Conservation (phyloP, 2,797 vertebrate genomes). For the Poliocrania exsul region DNA sequence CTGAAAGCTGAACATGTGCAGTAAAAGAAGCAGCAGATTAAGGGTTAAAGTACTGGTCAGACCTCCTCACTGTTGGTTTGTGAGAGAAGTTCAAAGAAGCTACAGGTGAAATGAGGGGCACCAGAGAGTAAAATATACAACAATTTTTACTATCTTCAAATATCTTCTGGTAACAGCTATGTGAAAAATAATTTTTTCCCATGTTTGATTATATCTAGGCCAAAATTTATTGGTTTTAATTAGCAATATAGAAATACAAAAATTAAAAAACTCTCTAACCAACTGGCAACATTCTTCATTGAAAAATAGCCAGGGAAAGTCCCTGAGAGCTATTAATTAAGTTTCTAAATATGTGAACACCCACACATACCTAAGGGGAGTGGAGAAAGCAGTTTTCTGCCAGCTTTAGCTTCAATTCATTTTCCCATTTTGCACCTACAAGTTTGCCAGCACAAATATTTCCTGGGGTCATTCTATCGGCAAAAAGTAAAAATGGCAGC, state of each 20-base stretch:
- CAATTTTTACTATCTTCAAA: neutral
- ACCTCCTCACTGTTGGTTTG: neutral
- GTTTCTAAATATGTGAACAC: conserved; percentile 65
- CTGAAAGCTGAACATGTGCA: neutral
- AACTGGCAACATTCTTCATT: conserved; percentile 7
- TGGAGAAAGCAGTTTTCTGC: conserved; percentile 21
- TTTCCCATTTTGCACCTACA: conserved; percentile 29
- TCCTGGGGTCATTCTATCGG: conserved; percentile 49
- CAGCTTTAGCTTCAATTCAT: conserved; percentile 32
- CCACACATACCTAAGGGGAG: conserved; percentile 54
- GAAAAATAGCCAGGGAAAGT: conserved; percentile 53
- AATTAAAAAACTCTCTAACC: neutral
- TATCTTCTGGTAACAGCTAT: neutral
- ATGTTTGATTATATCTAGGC: neutral
- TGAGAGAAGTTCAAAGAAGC: neutral
- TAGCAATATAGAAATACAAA: neutral
- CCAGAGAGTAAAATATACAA: neutral
- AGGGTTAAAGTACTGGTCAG: neutral
- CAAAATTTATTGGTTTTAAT: neutral
- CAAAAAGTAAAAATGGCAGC: conserved; percentile 54
- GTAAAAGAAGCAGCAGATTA: neutral
- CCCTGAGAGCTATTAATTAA: conserved; percentile 62
- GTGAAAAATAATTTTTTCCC: neutral
- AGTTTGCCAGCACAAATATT: conserved; percentile 64
- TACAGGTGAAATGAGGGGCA: neutral